Evolutionary conservation across 2,797 vertebrate genomes (phyloP), one percentile per base, ranked within the genome.

Genomic region (Falco concolor): DNA sequence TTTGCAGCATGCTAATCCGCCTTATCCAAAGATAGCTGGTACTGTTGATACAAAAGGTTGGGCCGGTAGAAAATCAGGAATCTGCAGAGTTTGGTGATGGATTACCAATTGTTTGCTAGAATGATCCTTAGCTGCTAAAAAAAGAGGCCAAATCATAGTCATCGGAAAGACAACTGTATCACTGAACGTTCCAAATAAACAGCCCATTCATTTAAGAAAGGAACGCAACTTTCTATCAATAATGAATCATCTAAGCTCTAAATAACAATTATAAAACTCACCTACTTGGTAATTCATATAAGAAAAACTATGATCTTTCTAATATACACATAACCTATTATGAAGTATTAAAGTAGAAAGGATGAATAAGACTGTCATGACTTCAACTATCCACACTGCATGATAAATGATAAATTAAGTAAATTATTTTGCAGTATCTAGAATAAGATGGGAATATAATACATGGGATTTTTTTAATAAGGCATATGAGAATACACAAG

Each of bases 231-330:
- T 78, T 60, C 70, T 80, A 74, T 89, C 64, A 92, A 63, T 74
- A 90, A 89, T 95, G 91, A 96, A 87, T 90, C 88, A 95, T 44
- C 86, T 79, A 54, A 61, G 68, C 49, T 90, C 49, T 88, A 75
- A 79, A 15, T 87, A 95, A 82, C 75, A 92, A 86, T 84, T 94
- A 36, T 45, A 92, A 87, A 27, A 88, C 63, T 94, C 67, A 60
- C 1, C 6, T 72, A 77, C 63, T 67, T 75, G 20, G 30, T 65
- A 93, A 87, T 87, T 83, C 68, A 80, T 57, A n/a, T 63, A 75
- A 89, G 56, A 89, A 94, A 89, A 94, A 57, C 14, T 3, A 45
- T 60, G 65, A 88, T 93, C 65, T 87, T 91, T 72, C 57, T 76
- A 90, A 95, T 6, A 5, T 44, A 94, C 95, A 94, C 86, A 79